Conservation (phyloP, 2,888 invertebrate genomes). For the Drosophila nigricruria region DNA sequence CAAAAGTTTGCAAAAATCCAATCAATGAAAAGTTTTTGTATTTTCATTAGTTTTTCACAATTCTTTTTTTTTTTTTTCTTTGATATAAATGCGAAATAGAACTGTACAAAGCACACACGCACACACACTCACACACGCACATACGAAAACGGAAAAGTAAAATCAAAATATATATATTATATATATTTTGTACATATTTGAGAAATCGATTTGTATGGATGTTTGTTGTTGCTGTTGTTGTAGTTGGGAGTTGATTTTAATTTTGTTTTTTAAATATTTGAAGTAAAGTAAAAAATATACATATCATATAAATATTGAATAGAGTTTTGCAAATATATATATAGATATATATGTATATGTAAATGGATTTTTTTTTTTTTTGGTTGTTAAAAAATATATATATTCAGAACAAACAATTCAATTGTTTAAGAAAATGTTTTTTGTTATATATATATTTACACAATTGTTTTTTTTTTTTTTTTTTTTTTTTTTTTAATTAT, state of each 20-base stretch:
- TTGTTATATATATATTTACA: slow-evolving; percentile 83
- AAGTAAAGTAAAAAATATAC: slow-evolving; percentile 72
- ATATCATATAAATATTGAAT: slow-evolving; percentile 79
- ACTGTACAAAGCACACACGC: slow-evolving; percentile 41
- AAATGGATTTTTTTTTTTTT: slow-evolving; percentile 11
- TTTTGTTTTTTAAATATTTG: slow-evolving; percentile 53
- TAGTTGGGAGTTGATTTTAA: slow-evolving; percentile 47
- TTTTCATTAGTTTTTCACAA: slow-evolving; percentile 9
- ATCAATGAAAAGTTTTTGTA: slow-evolving; percentile 50
- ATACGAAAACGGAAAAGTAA: slow-evolving; percentile 33
- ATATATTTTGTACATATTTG: slow-evolving; percentile 47
- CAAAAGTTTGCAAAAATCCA: slow-evolving; percentile 63
- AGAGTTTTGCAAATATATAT: slow-evolving; percentile 79
- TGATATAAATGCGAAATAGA: slow-evolving; percentile 35
- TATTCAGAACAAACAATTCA: slow-evolving; percentile 75
- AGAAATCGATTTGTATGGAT: slow-evolving; percentile 51
- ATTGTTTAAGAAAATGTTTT: slow-evolving; percentile 62
- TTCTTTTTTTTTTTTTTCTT: slow-evolving; percentile 32
- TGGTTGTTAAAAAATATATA: slow-evolving; percentile 60
- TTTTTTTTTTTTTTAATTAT: slow-evolving; percentile 77
- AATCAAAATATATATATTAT: slow-evolving; percentile 25
- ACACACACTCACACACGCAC: slow-evolving; percentile 20
- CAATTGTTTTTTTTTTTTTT: slow-evolving; percentile 44
- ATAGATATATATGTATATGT: slow-evolving; percentile 70
- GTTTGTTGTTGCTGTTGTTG: slow-evolving; percentile 47